Evolutionary conservation across 2,113 vertebrate genomes (phyloP).

Genomic region (Genyomyrus donnyi): DNA sequence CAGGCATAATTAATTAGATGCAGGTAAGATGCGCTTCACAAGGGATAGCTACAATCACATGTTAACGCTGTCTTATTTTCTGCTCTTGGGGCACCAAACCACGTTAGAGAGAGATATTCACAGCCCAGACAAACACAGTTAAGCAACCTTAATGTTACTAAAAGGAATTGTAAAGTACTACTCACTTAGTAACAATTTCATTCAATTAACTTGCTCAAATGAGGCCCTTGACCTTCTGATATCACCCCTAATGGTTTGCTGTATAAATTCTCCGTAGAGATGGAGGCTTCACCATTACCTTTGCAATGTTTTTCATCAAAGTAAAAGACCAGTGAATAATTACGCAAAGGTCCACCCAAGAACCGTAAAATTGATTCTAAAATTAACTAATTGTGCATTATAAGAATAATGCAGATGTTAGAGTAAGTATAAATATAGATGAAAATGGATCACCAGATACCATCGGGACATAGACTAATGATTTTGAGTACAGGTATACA

Average conservation of each 20-base stretch:
- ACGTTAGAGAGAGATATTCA: not conserved
- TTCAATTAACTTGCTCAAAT: not conserved
- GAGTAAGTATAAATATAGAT: not conserved
- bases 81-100: slow-evolving; percentile 19
- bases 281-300: not conserved
- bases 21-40: slow-evolving; percentile 12
- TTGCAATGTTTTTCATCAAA: not conserved
- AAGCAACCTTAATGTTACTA: not conserved
- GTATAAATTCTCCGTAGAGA: not conserved
- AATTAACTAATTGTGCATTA: not conserved
- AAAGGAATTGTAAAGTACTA: not conserved
- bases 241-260: not conserved
- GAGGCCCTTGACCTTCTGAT: not conserved
- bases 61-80: slow-evolving; percentile 12
- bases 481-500: not conserved
- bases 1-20: slow-evolving; percentile 23
- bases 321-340: not conserved
- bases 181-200: not conserved
- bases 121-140: not conserved
- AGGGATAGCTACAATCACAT: slow-evolving; percentile 13
- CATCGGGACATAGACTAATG: not conserved
- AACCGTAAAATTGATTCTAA: not conserved
- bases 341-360: not conserved
- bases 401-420: not conserved
- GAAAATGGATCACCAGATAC: not conserved